These are phyloP conservation scores for Trididemnum nubilum DNA, from an alignment of 23 tunicate species.

Conservation along the genomic window DNA sequence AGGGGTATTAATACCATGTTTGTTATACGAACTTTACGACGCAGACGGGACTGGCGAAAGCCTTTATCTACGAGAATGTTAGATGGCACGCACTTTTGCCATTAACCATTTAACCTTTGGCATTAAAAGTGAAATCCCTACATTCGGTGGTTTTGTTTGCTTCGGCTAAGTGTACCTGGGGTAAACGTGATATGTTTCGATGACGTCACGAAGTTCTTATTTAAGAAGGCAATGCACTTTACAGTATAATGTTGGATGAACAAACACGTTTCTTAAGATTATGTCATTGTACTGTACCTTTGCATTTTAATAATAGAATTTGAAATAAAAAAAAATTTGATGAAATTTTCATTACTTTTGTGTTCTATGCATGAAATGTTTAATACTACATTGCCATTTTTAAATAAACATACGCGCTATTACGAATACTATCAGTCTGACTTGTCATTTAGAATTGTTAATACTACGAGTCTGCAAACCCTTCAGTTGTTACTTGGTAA, in stretches of 20 bases:
- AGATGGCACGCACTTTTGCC: constrained; percentile 1
- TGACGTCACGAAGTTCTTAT: background rate
- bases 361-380: too few relatives aligned
- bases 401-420: too few relatives aligned
- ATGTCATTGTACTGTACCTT: too few relatives aligned
- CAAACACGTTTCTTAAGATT: background rate
- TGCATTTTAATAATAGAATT: too few relatives aligned
- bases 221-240: background rate
- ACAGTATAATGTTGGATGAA: background rate
- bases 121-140: background rate
- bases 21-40: background rate
- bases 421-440: too few relatives aligned
- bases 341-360: too few relatives aligned
- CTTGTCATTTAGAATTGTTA: too few relatives aligned
- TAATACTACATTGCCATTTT: too few relatives aligned
- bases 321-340: too few relatives aligned
- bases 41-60: background rate
- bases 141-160: background rate
- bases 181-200: background rate
- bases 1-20: background rate
- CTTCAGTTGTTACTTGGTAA: too few relatives aligned
- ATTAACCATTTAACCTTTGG: background rate
- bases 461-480: too few relatives aligned
- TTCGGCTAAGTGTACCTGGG: background rate
- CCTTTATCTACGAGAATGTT: background rate